Base-by-base conservation (phyloP, 2,797 vertebrate genomes). In the Alauda arvensis region DNA sequence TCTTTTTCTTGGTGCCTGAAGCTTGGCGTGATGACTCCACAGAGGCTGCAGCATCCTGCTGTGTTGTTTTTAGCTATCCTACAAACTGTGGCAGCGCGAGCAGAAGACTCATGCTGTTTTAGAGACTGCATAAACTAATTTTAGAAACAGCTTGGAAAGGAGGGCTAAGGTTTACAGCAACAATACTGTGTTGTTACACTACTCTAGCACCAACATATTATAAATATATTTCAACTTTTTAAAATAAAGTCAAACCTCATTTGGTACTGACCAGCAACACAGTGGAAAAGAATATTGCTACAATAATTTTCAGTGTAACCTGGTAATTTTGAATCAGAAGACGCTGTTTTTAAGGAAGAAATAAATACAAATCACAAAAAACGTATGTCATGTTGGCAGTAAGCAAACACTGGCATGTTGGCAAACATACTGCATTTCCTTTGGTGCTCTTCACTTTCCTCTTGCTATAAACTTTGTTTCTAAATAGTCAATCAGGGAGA, bases 81-180 rank as follows among this genome's bases (percentile, higher is more conserved):
- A 17, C 33, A 83, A 91, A 83, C 77, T 85, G 66, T 86, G 45
- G 55, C 63, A 83, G 65, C 84, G 40, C 21, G 72, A 75, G 82
- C 19, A 87, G 72, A 83, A 92, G 84, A 77, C 53, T 31, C 63
- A 45, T 49, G 43, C 34, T 84, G 57, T 31, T 83, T 77, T 79
- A 61, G 48, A 87, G 68, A 79, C 26, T 46, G 42, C 39, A 46
- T 69, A 86, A 91, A 75, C 40, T 92, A 77, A 83, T 86, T 88
- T 92, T 89, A 77, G 83, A 90, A 85, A n/a, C 37, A 60, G 5
- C 33, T 76, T 66, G 34, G 48, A 89, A 89, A 26, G 6, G 59
- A 66, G 82, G 28, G 37, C 66, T 65, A 45, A 82, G 17, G 25
- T 82, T 89, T 86, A 60, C 51, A 89, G 29, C 31, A 77, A 65